These are phyloP conservation scores for Craseonycteris thonglongyai DNA, from an alignment of 2,113 vertebrate genomes.

Conservation along the genomic window DNA sequence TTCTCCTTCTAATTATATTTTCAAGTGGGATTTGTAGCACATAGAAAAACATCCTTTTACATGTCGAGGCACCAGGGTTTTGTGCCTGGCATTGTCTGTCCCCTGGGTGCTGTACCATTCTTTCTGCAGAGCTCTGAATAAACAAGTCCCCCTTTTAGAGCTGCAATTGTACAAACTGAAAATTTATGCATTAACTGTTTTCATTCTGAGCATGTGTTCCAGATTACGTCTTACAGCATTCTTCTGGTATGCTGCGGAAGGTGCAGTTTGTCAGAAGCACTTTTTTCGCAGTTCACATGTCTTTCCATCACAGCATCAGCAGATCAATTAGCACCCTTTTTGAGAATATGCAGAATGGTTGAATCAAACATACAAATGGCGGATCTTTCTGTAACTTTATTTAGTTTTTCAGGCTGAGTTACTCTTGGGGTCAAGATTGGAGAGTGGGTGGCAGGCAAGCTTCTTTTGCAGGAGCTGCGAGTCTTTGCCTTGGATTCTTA, in stretches of 20 bases:
- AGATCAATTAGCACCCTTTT: slow-evolving; percentile 79
- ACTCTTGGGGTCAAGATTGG: slow-evolving; percentile 46
- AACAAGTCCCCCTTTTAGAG: slow-evolving; percentile 92
- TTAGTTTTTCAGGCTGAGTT: slow-evolving; percentile 40
- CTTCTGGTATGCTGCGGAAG: slow-evolving; percentile 81
- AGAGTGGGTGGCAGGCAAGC: not conserved
- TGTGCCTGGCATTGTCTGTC: slow-evolving; percentile 87
- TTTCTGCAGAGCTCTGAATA: slow-evolving; percentile 93
- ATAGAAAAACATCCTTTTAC: slow-evolving; percentile 92
- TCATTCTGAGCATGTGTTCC: slow-evolving; percentile 92
- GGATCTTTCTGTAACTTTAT: slow-evolving; percentile 47
- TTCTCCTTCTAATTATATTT: slow-evolving; percentile 99
- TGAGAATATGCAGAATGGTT: slow-evolving; percentile 62
- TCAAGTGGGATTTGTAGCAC: slow-evolving; percentile 97
- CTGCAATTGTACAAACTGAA: slow-evolving; percentile 88
- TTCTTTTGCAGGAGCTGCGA: not conserved
- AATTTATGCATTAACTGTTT: slow-evolving; percentile 94
- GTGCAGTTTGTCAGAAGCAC: slow-evolving; percentile 71
- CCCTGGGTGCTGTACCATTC: slow-evolving; percentile 90
- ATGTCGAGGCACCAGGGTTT: slow-evolving; percentile 87
- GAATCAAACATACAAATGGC: slow-evolving; percentile 48
- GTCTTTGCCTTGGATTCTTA: slow-evolving; percentile 48
- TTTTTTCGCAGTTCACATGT: slow-evolving; percentile 76
- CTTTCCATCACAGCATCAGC: slow-evolving; percentile 76
- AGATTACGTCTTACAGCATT: slow-evolving; percentile 91